Conservation (phyloP, 2,888 invertebrate genomes). For the Brenthis ino region DNA sequence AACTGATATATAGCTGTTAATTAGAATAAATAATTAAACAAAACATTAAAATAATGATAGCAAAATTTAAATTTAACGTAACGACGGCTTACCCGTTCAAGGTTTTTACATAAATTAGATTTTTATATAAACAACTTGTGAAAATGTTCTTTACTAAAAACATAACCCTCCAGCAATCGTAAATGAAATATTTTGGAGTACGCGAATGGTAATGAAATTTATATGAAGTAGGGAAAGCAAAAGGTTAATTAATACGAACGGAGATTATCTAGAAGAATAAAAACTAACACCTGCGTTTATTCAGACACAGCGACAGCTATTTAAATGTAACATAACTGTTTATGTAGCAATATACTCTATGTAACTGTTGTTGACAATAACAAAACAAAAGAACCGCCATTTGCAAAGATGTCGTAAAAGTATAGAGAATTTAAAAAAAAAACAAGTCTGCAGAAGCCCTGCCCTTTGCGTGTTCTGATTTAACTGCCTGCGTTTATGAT, state of each 20-base stretch:
- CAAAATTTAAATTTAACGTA: background rate
- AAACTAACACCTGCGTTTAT: constrained; percentile 27
- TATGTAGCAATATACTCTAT: too few relatives aligned
- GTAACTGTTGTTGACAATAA: constrained; percentile 29
- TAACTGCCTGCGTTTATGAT: constrained; percentile 24
- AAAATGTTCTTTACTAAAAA: background rate
- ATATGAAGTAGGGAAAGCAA: constrained; percentile 8
- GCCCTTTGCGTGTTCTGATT: constrained; percentile 35
- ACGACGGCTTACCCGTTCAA: constrained; percentile 1
- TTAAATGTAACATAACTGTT: constrained; percentile 29
- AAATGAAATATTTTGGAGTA: background rate
- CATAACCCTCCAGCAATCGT: constrained; percentile 1
- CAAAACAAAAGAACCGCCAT: constrained; percentile 20
- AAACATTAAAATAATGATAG: background rate
- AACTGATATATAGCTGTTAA: background rate
- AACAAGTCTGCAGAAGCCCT: constrained; percentile 14
- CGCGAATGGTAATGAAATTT: constrained; percentile 16
- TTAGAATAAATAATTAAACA: constrained; percentile 8
- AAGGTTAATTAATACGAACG: constrained; percentile 26
- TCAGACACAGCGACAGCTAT: constrained; percentile 24
- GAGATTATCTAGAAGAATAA: constrained; percentile 22
- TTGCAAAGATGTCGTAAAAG: constrained; percentile 29
- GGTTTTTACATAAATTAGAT: constrained; percentile 17
- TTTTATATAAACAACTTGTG: background rate
- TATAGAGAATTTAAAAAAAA: constrained; percentile 13